These are phyloP conservation scores for Pyrrhosoma nymphula DNA, from an alignment of 2,888 invertebrate genomes.

Conservation along the genomic window DNA sequence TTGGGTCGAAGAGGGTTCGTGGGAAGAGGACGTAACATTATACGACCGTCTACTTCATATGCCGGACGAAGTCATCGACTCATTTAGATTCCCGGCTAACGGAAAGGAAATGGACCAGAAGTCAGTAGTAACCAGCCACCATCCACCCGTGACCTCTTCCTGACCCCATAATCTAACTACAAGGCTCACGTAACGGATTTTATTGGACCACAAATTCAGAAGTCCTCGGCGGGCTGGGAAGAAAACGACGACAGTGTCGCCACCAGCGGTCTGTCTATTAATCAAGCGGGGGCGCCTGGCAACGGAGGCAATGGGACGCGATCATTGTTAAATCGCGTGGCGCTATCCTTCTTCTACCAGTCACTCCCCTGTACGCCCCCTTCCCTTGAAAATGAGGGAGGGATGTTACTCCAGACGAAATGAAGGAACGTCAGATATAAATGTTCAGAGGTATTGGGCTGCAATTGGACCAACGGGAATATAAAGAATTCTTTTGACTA, in stretches of 20 bases:
- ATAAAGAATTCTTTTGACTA: too few relatives aligned
- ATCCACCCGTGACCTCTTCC: slow-evolving; percentile 47
- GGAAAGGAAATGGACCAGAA: slow-evolving; percentile 59
- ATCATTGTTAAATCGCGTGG: slow-evolving; percentile 40
- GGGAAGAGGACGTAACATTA: slow-evolving; percentile 11
- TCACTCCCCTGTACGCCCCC: neutral
- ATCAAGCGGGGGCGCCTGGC: slow-evolving; percentile 49
- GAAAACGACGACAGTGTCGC: slow-evolving; percentile 53
- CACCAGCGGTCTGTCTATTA: slow-evolving; percentile 38
- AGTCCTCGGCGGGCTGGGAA: slow-evolving; percentile 41
- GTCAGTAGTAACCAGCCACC: slow-evolving; percentile 31
- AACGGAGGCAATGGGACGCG: slow-evolving; percentile 42
- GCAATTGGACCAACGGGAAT: too few relatives aligned
- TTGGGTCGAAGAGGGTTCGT: neutral
- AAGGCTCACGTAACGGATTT: slow-evolving; percentile 62
- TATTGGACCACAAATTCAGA: slow-evolving; percentile 64
- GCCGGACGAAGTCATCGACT: slow-evolving; percentile 59
- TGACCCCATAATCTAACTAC: slow-evolving; percentile 59
- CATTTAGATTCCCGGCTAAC: slow-evolving; percentile 59
- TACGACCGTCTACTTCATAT: slow-evolving; percentile 47
- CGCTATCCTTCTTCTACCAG: slow-evolving; percentile 13
- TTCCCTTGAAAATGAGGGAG: neutral
- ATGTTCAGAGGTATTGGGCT: too few relatives aligned
- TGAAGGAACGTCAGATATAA: neutral
- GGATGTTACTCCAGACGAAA: neutral